Base-by-base conservation (phyloP, 1,140 invertebrate genomes). In the Thrips palmi region DNA sequence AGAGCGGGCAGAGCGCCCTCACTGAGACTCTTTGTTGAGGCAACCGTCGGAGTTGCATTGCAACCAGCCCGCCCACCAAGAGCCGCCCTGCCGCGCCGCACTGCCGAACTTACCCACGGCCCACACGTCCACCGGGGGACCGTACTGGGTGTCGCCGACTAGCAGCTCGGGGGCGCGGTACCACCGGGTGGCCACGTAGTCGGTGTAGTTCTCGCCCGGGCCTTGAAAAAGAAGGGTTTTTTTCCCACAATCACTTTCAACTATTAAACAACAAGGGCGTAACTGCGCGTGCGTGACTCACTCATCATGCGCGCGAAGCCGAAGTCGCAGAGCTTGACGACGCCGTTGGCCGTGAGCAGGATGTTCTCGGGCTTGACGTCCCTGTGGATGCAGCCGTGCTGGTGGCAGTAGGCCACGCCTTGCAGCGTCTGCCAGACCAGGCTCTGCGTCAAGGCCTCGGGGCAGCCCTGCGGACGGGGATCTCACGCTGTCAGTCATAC, bases 291-390 rank as follows among this genome's bases (percentile, higher is more conserved):
- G n/a, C n/a, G 1, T 23, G 31, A 69, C 76, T 69, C 63, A 86
- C 91, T 96, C 45, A 99, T 68, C 67, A 94, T 83, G 49, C 94
- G 68, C 0, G 94, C 94, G 59, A 99, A 99, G 18, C 94, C 94
- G 60, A 99, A 99, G 56, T 99, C 94, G 52, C 92, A 97, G 0
- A 98, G 64, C 62, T 98, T 98, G 12, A 98, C 87, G 19, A 94
- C 76, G 0, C 91, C 89, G 39, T 85, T 75, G 28, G 73, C 68
- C 11, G 89, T 97, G n/a, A 99, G 71, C 12, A 98, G 62, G 42
- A 99, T 97, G 57, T 99, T 99, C 66, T 99, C 94, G 2, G 94
- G 94, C 56, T 98, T 97, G 1, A 98, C 88, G 56, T 97, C 93
- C 24, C 91, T 70, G 54, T 97, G 91, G 50, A 97, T 88, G 55